These are phyloP conservation scores for Nycteola revayana DNA, from an alignment of 2,888 invertebrate genomes.

Conservation along the genomic window DNA sequence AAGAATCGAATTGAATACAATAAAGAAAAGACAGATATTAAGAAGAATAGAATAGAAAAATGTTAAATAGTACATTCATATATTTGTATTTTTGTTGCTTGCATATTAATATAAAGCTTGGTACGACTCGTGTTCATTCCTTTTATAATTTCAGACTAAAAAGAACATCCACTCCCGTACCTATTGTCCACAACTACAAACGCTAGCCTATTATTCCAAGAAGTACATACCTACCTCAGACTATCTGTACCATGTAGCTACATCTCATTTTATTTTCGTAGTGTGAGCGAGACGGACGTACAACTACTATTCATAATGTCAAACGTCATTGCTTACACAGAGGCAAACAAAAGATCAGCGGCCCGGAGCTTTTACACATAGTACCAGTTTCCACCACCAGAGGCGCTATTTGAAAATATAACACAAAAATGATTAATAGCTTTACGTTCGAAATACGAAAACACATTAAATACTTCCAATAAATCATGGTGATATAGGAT, in stretches of 20 bases:
- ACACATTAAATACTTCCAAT: slow-evolving; percentile 26
- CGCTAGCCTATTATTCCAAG: slow-evolving; percentile 14
- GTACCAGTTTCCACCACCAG: slow-evolving; percentile 41
- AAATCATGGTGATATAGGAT: slow-evolving; percentile 19
- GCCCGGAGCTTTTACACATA: slow-evolving; percentile 32
- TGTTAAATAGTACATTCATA: no score
- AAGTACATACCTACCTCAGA: slow-evolving; percentile 7
- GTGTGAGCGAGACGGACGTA: slow-evolving; percentile 25
- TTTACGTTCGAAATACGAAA: slow-evolving; percentile 18
- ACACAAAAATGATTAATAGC: slow-evolving; percentile 28
- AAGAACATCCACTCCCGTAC: no score
- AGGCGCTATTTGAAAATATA: slow-evolving; percentile 32
- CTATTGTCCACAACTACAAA: slow-evolving; percentile 2
- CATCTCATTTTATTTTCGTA: slow-evolving; percentile 29
- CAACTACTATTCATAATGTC: slow-evolving; percentile 35
- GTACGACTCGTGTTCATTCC: no score
- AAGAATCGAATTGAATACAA: no score
- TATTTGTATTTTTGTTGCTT: no score
- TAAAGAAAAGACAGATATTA: no score
- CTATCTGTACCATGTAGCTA: slow-evolving; percentile 8
- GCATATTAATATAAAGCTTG: no score
- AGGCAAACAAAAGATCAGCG: slow-evolving; percentile 33
- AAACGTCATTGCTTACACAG: slow-evolving; percentile 36
- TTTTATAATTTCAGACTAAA: no score
- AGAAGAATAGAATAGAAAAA: no score